phyloP scores from a whole-genome alignment of 2,888 invertebrate species.

The Sepiola atlantica region DNA sequence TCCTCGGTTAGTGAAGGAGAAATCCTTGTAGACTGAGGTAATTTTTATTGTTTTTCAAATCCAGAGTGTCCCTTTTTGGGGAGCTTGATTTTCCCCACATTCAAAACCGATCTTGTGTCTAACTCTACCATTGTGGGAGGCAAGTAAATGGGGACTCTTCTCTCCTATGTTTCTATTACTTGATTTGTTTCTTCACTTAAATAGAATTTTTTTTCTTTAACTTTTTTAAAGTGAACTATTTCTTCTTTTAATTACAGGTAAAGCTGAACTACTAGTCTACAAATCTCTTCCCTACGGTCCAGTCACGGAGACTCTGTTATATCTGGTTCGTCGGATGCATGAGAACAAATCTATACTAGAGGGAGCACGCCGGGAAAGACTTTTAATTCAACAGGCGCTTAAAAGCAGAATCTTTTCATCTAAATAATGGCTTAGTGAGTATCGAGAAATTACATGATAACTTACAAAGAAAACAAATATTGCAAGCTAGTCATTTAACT shows the following conservation, averaged over 20 bases:
- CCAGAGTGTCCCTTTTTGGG: too few species aligned
- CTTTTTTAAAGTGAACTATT: not conserved
- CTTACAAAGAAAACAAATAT: not conserved
- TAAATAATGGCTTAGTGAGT: not conserved
- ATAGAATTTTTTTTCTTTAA: constrained; percentile 61
- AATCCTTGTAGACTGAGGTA: too few species aligned
- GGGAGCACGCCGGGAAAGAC: constrained; percentile 74
- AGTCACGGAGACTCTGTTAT: constrained; percentile 74
- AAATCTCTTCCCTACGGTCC: constrained; percentile 76
- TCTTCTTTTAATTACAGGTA: constrained; percentile 55
- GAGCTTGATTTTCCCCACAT: too few species aligned
- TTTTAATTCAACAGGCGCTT: constrained; percentile 58
- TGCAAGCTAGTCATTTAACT: too few species aligned
- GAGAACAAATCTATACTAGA: constrained; percentile 76
- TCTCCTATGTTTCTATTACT: too few species aligned
- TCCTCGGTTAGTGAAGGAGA: too few species aligned
- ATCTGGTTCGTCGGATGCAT: constrained; percentile 74
- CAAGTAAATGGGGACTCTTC: too few species aligned
- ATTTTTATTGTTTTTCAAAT: too few species aligned
- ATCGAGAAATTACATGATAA: not conserved
- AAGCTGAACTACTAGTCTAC: constrained; percentile 73
- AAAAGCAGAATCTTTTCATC: constrained; percentile 49
- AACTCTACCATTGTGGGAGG: too few species aligned
- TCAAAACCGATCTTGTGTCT: too few species aligned
- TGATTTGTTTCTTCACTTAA: too few species aligned